Evolutionary conservation across 2,888 invertebrate species (phyloP), one percentile per base, ranked within the genome.

Genomic region (Helleia helle): DNA sequence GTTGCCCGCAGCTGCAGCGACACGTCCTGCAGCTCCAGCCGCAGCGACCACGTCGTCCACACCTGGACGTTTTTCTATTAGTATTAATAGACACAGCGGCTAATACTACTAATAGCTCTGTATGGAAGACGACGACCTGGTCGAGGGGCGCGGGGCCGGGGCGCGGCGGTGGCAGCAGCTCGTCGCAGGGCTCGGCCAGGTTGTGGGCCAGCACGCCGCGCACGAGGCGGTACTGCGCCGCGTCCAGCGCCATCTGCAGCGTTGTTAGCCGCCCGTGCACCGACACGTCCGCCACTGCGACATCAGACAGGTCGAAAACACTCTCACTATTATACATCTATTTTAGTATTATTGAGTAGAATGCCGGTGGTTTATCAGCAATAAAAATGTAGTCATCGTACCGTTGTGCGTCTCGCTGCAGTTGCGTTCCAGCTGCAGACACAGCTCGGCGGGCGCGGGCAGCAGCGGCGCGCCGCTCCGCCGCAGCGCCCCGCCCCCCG

Each of bases 171-270:
- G 53, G 62, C 53, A 58, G 56, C 52, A 67, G 59, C 53, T 71
- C 74, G 48, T 54, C 57, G 45, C 63, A 87, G 54, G 88, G 87
- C 72, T 97, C 97, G 1, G 95, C 96, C 48, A 98, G 89, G 81
- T 98, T 98, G 74, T 94, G 93, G 1, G 91, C 88, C 4, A 98
- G 84, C 44, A 98, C 88, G 11, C 96, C 97, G 45, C 94, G 89
- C 39, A 98, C 88, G 28, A 97, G 80, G 68, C 92, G 91, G 76
- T 96, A 97, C 71, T 97, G 96, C 36, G 90, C 87, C 36, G 93
- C 87, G 77, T 95, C 93, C 42, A 98, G 71, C 30, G 92, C 89
- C 46, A 91, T 91, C 71, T 94, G 92, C 56, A 97, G 87, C 24
- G 95, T 94, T 1, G 95, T 93, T 44, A 98, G 81, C 18, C 91